A percentile compares a stretch with the other conserved stretches of the same genome.
phyloP scores from a whole-genome alignment of 2,113 vertebrate species.

The Apteryx mantelli region DNA sequence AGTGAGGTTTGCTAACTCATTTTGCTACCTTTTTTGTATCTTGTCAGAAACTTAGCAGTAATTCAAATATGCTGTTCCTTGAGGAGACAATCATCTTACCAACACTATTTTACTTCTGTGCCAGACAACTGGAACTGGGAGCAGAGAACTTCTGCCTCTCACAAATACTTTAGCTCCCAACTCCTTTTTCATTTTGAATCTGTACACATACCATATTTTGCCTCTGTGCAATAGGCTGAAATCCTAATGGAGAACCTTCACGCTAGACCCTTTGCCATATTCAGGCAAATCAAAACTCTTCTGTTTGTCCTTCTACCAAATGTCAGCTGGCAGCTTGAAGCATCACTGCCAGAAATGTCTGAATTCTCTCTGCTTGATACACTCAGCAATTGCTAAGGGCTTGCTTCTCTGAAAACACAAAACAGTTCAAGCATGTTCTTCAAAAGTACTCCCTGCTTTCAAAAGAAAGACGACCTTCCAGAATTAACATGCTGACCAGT shows the following conservation, averaged over 20 bases:
- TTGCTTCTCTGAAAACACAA: background rate
- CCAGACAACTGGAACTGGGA: background rate
- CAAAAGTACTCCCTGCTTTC: background rate
- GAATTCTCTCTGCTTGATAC: background rate
- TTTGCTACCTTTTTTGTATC: background rate
- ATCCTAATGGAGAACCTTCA: background rate
- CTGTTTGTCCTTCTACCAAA: background rate
- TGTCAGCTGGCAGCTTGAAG: background rate
- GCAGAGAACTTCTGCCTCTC: background rate
- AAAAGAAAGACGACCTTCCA: background rate
- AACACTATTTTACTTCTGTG: background rate
- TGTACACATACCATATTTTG: fast-evolving
- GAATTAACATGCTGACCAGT: background rate
- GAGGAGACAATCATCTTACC: background rate
- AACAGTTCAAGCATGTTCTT: background rate
- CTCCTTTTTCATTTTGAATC: background rate
- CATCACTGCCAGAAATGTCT: background rate
- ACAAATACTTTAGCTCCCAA: background rate
- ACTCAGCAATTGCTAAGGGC: background rate
- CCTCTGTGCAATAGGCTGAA: background rate
- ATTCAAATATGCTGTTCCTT: background rate
- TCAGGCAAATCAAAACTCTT: background rate
- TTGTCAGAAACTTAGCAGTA: background rate
- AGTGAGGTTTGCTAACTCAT: background rate
- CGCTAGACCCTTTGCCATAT: background rate